Evolutionary conservation across 2,113 vertebrate species (phyloP).

Genomic region (Rynchops niger): DNA sequence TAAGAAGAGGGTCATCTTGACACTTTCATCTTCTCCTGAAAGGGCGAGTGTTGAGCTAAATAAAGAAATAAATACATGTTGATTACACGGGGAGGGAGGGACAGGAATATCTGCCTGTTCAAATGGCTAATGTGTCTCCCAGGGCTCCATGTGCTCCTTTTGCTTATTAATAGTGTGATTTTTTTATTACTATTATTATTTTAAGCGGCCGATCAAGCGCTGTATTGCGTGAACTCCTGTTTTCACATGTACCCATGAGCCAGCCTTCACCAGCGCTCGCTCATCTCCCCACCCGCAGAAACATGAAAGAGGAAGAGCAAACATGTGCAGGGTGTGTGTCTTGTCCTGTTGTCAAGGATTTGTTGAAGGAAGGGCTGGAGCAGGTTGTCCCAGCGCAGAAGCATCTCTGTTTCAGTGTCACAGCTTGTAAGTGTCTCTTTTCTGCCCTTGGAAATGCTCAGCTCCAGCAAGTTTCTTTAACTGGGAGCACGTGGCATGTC

Average conservation of each 20-base stretch:
- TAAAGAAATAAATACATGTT: slow-evolving; percentile 45
- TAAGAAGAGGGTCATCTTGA: slow-evolving; percentile 66
- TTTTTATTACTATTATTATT: neutral
- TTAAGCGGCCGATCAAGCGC: neutral
- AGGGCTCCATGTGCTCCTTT: neutral
- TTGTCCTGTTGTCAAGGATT: rapidly evolving
- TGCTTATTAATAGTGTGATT: slow-evolving; percentile 11
- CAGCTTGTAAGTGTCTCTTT: rapidly evolving
- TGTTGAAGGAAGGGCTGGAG: neutral
- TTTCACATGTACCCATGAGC: rapidly evolving
- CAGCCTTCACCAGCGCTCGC: neutral
- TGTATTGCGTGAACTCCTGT: neutral
- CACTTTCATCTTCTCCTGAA: slow-evolving; percentile 65
- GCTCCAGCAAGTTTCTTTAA: neutral
- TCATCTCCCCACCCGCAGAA: neutral
- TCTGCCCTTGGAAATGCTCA: neutral
- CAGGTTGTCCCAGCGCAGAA: neutral
- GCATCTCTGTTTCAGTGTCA: neutral
- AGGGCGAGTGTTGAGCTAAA: slow-evolving; percentile 48
- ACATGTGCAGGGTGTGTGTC: neutral
- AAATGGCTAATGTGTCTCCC: slow-evolving; percentile 14
- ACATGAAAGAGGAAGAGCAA: neutral
- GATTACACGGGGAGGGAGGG: slow-evolving; percentile 7
- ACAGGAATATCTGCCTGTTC: slow-evolving; percentile 7
- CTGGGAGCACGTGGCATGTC: neutral